These are phyloP conservation scores for Chouioia cunea DNA, from an alignment of 2,888 invertebrate genomes.

Conservation along the genomic window DNA sequence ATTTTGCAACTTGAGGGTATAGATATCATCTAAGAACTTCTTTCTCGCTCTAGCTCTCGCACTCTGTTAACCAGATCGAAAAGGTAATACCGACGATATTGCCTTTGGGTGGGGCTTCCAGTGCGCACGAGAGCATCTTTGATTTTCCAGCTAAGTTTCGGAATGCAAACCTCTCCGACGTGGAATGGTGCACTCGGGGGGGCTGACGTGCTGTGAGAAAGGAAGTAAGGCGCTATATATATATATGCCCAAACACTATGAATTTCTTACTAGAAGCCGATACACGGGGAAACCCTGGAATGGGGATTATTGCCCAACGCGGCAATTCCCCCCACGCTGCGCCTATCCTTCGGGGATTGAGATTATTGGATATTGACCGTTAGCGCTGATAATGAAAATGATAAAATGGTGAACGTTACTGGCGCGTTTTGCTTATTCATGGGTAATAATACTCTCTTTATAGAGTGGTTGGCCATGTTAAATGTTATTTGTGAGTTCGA, in stretches of 20 bases:
- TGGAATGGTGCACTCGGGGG: slow-evolving; percentile 8
- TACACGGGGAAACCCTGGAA: background rate
- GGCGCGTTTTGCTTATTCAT: no score
- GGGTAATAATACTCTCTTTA: no score
- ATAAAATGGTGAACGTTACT: no score
- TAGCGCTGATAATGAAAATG: slow-evolving; percentile 2
- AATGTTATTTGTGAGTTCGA: no score
- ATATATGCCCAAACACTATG: slow-evolving; percentile 17
- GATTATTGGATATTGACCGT: slow-evolving; percentile 19
- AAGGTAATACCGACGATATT: slow-evolving; percentile 53
- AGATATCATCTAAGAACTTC: background rate
- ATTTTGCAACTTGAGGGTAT: no score
- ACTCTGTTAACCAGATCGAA: slow-evolving; percentile 26
- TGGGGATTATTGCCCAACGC: background rate
- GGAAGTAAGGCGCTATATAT: background rate
- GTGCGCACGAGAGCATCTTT: slow-evolving; percentile 39
- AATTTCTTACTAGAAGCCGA: slow-evolving; percentile 35
- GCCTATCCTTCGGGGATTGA: background rate
- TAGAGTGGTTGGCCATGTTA: no score
- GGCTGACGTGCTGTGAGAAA: no score
- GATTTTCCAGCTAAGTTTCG: slow-evolving; percentile 44
- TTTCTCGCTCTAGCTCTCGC: slow-evolving; percentile 5
- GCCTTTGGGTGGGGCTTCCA: slow-evolving; percentile 25
- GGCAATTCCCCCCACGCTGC: slow-evolving; percentile 3
- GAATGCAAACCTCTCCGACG: slow-evolving; percentile 38